Percentiles rank a stretch among this genome's conserved stretches.
Conservation (phyloP, 2,888 invertebrate genomes). For the Tubiluchus corallicola region DNA sequence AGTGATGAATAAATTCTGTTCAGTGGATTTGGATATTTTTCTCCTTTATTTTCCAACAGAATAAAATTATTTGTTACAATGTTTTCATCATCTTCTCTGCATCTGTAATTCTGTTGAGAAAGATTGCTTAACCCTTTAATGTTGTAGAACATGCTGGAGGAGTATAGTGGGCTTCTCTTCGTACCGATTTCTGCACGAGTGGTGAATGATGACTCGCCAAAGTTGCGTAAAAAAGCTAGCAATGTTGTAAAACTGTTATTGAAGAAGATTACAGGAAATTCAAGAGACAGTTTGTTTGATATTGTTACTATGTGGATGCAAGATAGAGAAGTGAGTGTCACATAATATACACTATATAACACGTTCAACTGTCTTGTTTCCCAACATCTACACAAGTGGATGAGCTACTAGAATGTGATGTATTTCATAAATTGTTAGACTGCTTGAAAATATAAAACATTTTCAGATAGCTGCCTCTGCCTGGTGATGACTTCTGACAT, state of each 20-base stretch:
- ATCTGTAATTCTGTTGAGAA: neutral
- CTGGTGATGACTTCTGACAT: no score
- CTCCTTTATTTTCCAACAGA: slow-evolving; percentile 5
- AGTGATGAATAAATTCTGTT: no score
- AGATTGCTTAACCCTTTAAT: slow-evolving; percentile 9
- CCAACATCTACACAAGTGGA: no score
- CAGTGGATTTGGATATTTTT: no score
- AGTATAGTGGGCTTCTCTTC: slow-evolving; percentile 47
- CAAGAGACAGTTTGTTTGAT: slow-evolving; percentile 49
- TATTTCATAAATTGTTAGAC: no score
- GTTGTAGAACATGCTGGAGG: slow-evolving; percentile 39
- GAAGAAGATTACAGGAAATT: slow-evolving; percentile 29
- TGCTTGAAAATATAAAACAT: no score
- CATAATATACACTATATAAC: no score
- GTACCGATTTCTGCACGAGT: slow-evolving; percentile 54
- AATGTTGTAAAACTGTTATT: slow-evolving; percentile 51
- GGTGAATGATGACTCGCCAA: slow-evolving; percentile 58
- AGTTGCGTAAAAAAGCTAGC: slow-evolving; percentile 52
- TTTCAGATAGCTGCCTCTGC: no score
- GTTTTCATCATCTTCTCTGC: no score
- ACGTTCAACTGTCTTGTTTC: no score
- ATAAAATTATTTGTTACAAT: no score
- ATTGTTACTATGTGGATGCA: slow-evolving; percentile 48
- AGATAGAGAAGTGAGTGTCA: slow-evolving; percentile 37
- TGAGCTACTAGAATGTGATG: no score